Percentiles rank a stretch among this genome's conserved stretches.
Conservation (phyloP, 2,797 vertebrate species). For the Schizopygopsis pylzovi region DNA sequence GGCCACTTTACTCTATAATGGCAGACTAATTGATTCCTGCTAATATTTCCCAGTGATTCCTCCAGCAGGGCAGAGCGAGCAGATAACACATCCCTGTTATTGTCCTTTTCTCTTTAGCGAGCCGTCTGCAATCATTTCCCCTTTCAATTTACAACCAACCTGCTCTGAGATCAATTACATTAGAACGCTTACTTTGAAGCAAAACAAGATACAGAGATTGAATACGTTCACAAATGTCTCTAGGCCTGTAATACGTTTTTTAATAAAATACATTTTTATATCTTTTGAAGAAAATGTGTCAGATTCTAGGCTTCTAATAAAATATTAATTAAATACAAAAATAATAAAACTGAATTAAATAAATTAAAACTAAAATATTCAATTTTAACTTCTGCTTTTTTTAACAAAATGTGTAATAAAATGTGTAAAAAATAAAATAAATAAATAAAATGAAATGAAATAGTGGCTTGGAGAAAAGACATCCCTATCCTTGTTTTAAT, state of each 20-base stretch:
- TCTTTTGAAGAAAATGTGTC: background rate
- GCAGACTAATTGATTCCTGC: constrained; percentile 81
- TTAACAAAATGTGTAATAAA: background rate
- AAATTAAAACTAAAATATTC: too few species aligned
- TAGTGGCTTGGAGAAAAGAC: background rate
- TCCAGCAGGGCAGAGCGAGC: constrained; percentile 59
- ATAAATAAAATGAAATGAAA: background rate
- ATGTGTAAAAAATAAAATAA: background rate
- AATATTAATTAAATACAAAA: too few species aligned
- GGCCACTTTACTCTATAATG: constrained; percentile 79
- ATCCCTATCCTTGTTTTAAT: background rate
- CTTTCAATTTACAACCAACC: background rate
- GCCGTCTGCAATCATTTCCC: background rate
- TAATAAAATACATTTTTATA: background rate
- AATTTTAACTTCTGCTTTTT: background rate
- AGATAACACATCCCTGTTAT: constrained; percentile 28
- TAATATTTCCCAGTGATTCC: constrained; percentile 76
- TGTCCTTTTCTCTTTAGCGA: background rate
- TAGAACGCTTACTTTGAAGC: background rate
- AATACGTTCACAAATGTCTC: background rate
- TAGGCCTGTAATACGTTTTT: background rate
- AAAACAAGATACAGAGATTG: background rate
- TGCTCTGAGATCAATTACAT: background rate
- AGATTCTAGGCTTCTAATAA: background rate
- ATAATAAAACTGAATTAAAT: background rate